These are phyloP conservation scores for Ormyrus labotus DNA, from an alignment of 2,888 invertebrate genomes.

Conservation along the genomic window DNA sequence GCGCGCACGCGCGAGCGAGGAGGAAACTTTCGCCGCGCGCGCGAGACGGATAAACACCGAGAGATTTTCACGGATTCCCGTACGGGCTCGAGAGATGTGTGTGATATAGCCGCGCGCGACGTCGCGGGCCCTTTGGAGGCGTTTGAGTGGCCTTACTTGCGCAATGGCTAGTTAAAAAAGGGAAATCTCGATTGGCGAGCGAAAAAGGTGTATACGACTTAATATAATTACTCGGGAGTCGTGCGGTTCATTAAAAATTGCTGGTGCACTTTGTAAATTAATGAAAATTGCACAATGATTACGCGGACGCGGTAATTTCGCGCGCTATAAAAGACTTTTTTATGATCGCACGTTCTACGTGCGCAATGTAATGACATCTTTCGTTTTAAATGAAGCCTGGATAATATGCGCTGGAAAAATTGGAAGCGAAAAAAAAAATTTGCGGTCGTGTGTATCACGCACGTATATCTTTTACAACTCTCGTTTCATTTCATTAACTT, in stretches of 20 bases:
- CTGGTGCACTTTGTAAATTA: constrained; percentile 2
- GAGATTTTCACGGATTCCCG: too few relatives aligned
- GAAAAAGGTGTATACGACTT: too few relatives aligned
- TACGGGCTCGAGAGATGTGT: neutral
- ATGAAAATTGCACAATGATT: constrained; percentile 19
- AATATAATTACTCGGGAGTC: too few relatives aligned
- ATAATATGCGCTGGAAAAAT: neutral
- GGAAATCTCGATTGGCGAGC: too few relatives aligned
- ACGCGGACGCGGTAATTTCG: neutral
- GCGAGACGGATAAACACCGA: neutral
- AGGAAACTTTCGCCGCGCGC: constrained; percentile 18
- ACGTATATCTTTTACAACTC: neutral
- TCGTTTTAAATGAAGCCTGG: constrained; percentile 31
- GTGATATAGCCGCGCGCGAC: neutral
- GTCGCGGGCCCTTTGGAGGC: neutral
- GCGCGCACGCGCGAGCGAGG: neutral
- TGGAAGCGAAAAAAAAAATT: constrained; percentile 20
- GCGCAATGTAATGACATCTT: constrained; percentile 25
- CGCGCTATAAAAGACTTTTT: constrained; percentile 3
- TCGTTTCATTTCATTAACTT: constrained; percentile 25
- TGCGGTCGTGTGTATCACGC: constrained; percentile 24
- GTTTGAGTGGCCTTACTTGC: neutral
- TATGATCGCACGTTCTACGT: constrained; percentile 1
- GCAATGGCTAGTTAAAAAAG: too few relatives aligned
- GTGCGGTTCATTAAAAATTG: neutral